These are phyloP conservation scores for Epinephelus lanceolatus DNA, from an alignment of 2,113 vertebrate species.

Conservation along the genomic window DNA sequence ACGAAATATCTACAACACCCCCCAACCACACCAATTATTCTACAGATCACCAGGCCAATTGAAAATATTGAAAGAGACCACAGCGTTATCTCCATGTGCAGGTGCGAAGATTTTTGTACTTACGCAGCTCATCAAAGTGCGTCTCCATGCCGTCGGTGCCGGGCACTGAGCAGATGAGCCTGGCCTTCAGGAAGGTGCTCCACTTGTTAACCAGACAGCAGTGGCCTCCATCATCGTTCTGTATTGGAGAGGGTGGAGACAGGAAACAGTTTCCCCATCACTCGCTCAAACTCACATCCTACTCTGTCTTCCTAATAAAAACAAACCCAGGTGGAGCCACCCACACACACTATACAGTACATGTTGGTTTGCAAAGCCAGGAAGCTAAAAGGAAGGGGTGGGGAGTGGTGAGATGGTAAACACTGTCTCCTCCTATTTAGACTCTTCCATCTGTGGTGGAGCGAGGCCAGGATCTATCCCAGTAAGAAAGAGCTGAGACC, in stretches of 20 bases:
- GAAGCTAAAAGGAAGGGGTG: constrained; percentile 29
- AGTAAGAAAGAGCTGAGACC: constrained; percentile 48
- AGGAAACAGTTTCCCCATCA: constrained; percentile 61
- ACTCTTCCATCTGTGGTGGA: constrained; percentile 73
- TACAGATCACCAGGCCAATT: constrained; percentile 5
- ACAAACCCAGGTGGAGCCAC: constrained; percentile 71
- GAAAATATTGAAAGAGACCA: not conserved
- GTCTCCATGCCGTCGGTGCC: constrained; percentile 96
- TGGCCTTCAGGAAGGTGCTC: constrained; percentile 98
- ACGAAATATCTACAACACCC: constrained; percentile 24
- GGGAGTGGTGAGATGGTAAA: constrained; percentile 51
- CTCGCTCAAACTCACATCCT: constrained; percentile 45
- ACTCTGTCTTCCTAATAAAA: constrained; percentile 37
- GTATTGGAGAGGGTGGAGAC: constrained; percentile 8
- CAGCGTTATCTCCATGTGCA: not conserved
- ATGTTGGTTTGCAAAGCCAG: constrained; percentile 57
- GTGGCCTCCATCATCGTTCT: constrained; percentile 98
- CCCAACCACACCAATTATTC: constrained; percentile 20
- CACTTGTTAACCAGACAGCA: constrained; percentile 99
- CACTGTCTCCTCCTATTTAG: constrained; percentile 64
- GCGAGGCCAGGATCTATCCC: constrained; percentile 51
- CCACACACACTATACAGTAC: constrained; percentile 53
- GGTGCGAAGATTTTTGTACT: constrained; percentile 72
- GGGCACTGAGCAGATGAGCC: constrained; percentile 96
- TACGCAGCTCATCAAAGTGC: constrained; percentile 97